These are phyloP conservation scores for Athalia circularis DNA, from an alignment of 2,888 invertebrate genomes.

Conservation along the genomic window DNA sequence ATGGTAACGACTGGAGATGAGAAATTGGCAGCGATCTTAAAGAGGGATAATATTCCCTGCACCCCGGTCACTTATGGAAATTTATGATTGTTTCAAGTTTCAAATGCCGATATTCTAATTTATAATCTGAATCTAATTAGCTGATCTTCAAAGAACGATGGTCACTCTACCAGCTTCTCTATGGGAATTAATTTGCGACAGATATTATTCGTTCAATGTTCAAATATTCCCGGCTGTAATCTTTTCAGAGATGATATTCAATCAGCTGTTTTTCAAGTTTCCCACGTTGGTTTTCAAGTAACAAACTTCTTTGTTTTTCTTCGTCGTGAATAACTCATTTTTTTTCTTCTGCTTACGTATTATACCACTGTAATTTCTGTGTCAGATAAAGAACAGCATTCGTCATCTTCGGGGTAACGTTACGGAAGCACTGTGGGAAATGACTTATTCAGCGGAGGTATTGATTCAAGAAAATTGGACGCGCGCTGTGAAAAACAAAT, in stretches of 20 bases:
- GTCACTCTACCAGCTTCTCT: not conserved
- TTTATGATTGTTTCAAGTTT: conserved; percentile 1
- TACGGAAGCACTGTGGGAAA: conserved; percentile 86
- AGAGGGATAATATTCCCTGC: not conserved
- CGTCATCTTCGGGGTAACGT: conserved; percentile 83
- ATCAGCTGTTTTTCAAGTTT: no score
- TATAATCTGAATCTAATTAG: not conserved
- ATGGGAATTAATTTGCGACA: not conserved
- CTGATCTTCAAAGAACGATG: no score
- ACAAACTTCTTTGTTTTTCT: conserved; percentile 39
- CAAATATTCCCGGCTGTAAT: no score
- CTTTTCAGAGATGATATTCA: no score
- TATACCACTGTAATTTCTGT: not conserved
- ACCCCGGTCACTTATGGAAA: not conserved
- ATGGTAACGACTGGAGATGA: not conserved
- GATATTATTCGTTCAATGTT: no score
- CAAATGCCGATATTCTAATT: not conserved
- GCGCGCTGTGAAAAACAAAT: conserved; percentile 78
- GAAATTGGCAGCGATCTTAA: not conserved
- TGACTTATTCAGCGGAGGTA: conserved; percentile 80
- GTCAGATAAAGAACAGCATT: conserved; percentile 86
- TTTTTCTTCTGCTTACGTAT: not conserved
- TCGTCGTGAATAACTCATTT: not conserved
- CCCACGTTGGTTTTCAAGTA: no score
- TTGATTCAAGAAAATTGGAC: conserved; percentile 89